Conservation (phyloP, 2,888 invertebrate genomes). For the Volucella zonaria region DNA sequence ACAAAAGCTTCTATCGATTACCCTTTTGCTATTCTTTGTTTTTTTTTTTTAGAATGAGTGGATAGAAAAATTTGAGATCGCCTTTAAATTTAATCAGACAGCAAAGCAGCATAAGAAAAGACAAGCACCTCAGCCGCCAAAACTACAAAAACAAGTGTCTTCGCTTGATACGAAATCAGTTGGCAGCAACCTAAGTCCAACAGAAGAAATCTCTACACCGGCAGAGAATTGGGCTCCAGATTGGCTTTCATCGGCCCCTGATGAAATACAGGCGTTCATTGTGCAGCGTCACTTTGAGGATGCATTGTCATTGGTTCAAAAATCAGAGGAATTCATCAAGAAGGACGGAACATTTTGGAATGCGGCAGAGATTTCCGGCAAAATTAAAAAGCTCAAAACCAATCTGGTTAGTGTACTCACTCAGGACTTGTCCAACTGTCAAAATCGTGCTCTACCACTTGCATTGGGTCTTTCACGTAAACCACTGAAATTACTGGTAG, state of each 20-base stretch:
- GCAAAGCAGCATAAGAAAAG: slow-evolving; percentile 83
- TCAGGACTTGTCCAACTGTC: slow-evolving; percentile 93
- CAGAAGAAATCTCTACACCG: slow-evolving; percentile 75
- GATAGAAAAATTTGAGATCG: slow-evolving; percentile 95
- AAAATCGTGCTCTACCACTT: slow-evolving; percentile 95
- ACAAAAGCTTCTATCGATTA: neutral
- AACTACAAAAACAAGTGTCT: slow-evolving; percentile 74
- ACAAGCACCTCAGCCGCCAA: slow-evolving; percentile 83
- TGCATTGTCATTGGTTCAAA: slow-evolving; percentile 91
- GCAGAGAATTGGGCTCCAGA: slow-evolving; percentile 85
- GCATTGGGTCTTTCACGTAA: slow-evolving; percentile 92
- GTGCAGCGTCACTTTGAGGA: slow-evolving; percentile 98
- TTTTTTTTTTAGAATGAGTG: slow-evolving; percentile 89
- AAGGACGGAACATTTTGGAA: slow-evolving; percentile 78
- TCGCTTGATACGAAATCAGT: slow-evolving; percentile 76
- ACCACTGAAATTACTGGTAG: slow-evolving; percentile 90
- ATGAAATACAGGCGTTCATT: slow-evolving; percentile 96
- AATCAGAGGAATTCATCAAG: slow-evolving; percentile 84
- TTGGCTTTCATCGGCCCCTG: slow-evolving; percentile 95
- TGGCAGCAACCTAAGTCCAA: slow-evolving; percentile 77
- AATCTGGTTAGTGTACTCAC: slow-evolving; percentile 93
- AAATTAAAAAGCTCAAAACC: slow-evolving; percentile 89
- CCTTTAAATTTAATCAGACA: slow-evolving; percentile 90
- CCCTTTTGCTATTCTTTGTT: neutral
- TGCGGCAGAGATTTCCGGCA: slow-evolving; percentile 78